Conservation (phyloP, 2,797 vertebrate genomes). For the Aldrovandia affinis region DNA sequence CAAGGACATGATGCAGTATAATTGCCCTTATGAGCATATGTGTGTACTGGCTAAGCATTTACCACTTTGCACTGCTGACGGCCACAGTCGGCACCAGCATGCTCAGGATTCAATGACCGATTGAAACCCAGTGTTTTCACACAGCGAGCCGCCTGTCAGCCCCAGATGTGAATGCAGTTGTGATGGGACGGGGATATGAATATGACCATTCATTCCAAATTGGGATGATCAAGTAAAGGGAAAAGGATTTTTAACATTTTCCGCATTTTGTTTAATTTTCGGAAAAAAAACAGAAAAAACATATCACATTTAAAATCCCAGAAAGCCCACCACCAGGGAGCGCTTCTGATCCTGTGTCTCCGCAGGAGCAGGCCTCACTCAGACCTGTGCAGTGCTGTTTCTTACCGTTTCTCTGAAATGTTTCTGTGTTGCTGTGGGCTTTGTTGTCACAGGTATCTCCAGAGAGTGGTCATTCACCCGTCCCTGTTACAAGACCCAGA, state of each 20-base stretch:
- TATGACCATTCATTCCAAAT: too few relatives aligned
- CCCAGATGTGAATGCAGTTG: too few relatives aligned
- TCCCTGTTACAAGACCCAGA: constrained; percentile 91
- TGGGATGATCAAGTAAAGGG: too few relatives aligned
- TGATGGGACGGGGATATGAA: too few relatives aligned
- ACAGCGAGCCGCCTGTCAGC: background rate
- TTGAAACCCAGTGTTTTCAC: background rate
- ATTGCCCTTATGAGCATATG: too few relatives aligned
- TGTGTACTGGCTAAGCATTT: background rate
- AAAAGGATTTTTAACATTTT: too few relatives aligned
- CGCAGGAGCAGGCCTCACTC: background rate
- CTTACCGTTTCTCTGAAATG: background rate
- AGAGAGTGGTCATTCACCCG: constrained; percentile 87
- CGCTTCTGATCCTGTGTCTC: background rate
- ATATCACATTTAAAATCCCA: too few relatives aligned
- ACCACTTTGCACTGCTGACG: background rate
- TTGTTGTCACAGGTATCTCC: constrained; percentile 81
- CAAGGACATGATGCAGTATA: too few relatives aligned
- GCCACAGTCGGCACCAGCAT: background rate
- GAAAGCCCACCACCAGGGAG: too few relatives aligned
- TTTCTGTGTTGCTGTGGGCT: background rate
- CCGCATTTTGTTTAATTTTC: too few relatives aligned
- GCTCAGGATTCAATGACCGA: background rate
- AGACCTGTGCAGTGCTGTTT: background rate
- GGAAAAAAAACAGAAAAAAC: too few relatives aligned